Conservation (phyloP, 2,888 invertebrate genomes). For the Galerucella pusilla region DNA sequence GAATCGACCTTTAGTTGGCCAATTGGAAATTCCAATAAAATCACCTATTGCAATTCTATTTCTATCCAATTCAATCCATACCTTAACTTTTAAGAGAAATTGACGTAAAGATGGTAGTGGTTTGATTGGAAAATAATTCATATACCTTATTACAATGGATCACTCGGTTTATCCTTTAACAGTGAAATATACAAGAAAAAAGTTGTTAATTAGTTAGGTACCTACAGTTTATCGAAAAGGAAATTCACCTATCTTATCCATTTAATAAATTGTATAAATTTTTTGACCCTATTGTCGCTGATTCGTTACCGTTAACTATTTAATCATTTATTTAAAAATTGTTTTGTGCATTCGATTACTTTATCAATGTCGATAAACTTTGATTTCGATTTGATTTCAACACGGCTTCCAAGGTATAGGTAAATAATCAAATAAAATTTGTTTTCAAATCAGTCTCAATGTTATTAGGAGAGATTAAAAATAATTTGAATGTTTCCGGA, state of each 20-base stretch:
- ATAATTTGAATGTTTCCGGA: background rate
- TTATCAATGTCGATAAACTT: background rate
- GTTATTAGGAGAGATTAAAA: background rate
- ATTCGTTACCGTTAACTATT: background rate
- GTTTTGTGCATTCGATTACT: background rate
- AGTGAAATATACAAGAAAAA: too few relatives aligned
- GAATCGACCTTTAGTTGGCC: too few relatives aligned
- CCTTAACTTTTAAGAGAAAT: too few relatives aligned
- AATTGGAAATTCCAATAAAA: too few relatives aligned
- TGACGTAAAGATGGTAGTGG: too few relatives aligned
- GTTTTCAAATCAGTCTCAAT: background rate
- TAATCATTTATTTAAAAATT: background rate
- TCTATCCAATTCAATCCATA: too few relatives aligned
- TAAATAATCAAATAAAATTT: background rate
- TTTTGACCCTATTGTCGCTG: background rate
- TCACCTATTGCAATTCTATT: too few relatives aligned
- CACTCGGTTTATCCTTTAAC: too few relatives aligned
- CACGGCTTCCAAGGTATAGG: background rate
- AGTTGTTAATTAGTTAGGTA: background rate
- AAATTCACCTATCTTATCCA: constrained; percentile 7
- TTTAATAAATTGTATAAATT: background rate
- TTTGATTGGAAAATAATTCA: too few relatives aligned
- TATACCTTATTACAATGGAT: too few relatives aligned
- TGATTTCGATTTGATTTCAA: background rate
- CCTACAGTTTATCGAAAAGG: background rate